Conservation (phyloP, 2,113 vertebrate genomes). For the Puntigrus tetrazona region DNA sequence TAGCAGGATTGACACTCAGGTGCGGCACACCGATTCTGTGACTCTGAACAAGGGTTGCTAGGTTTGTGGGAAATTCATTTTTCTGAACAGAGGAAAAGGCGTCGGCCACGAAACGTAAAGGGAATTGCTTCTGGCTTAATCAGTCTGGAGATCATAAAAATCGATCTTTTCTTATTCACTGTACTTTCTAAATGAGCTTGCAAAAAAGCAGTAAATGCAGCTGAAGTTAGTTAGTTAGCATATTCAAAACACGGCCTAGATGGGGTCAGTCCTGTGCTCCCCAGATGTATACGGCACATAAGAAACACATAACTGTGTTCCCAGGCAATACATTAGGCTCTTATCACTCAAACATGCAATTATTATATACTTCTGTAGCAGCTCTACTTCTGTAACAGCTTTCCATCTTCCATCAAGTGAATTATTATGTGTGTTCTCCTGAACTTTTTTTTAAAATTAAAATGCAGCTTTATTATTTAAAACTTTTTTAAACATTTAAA, state of each 20-base stretch:
- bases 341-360: too few species aligned
- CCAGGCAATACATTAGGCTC: background rate
- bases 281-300: background rate
- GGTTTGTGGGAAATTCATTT: conserved; percentile 41
- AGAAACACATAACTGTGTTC: background rate
- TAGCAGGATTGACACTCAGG: conserved; percentile 70
- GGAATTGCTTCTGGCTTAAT: conserved; percentile 62
- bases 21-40: conserved; percentile 47
- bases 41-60: conserved; percentile 14
- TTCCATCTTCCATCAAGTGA: too few species aligned
- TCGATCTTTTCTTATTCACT: conserved; percentile 39
- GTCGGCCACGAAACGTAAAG: conserved; percentile 48
- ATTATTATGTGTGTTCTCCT: too few species aligned
- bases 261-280: background rate
- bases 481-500: too few species aligned
- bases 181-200: background rate
- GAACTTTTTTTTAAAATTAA: too few species aligned
- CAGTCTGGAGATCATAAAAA: conserved; percentile 58
- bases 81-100: conserved; percentile 61
- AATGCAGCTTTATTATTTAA: too few species aligned
- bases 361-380: too few species aligned
- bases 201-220: background rate
- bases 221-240: background rate
- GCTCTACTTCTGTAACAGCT: background rate
- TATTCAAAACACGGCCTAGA: background rate